Evolutionary conservation across 2,113 vertebrate species (phyloP).

Genomic region (Rhinolophus sinicus): DNA sequence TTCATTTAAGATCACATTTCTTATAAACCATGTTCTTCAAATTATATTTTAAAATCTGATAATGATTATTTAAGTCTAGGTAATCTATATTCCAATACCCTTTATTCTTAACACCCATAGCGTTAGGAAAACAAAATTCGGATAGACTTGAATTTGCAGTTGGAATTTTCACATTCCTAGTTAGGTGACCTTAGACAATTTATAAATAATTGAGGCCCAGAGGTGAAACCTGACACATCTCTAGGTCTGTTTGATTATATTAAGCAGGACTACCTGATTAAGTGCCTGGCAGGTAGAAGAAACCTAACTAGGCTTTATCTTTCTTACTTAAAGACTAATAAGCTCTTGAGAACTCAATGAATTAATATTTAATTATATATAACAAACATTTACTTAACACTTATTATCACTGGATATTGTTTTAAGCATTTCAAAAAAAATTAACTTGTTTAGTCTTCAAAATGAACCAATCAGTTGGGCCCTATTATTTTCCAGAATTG

Average conservation of each 20-base stretch:
- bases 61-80: background rate
- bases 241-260: background rate
- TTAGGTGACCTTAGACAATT: background rate
- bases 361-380: background rate
- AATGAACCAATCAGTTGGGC: background rate
- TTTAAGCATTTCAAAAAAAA: background rate
- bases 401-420: background rate
- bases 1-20: background rate
- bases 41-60: background rate
- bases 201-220: background rate
- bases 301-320: background rate
- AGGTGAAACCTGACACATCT: background rate
- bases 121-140: background rate
- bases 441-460: background rate
- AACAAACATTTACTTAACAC: background rate
- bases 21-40: background rate
- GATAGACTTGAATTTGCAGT: background rate
- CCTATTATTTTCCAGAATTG: background rate
- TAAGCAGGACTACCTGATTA: background rate
- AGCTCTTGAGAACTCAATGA: background rate
- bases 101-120: background rate
- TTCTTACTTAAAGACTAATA: background rate
- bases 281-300: background rate
- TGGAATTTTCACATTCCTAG: background rate
- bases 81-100: background rate